Conservation (phyloP, 30 jellyfish, hydroid and myxozoan species). For the Aurelia coerulea region DNA sequence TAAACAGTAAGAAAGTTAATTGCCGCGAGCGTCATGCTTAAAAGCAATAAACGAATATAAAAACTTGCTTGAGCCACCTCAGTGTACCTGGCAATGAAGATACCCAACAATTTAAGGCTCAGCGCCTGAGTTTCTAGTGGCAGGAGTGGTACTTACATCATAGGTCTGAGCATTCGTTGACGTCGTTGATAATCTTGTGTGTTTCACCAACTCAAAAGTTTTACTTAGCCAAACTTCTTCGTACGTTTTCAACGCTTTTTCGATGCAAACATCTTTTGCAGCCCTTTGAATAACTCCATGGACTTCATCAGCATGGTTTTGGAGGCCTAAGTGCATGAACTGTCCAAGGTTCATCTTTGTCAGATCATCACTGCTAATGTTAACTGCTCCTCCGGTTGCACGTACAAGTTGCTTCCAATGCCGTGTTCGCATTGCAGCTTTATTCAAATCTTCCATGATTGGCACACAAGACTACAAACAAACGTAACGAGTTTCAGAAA, state of each 20-base stretch:
- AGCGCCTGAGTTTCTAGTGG: too few relatives aligned
- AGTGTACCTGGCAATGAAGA: too few relatives aligned
- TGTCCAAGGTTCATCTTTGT: slow-evolving; percentile 78
- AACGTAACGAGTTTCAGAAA: not conserved
- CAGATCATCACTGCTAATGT: slow-evolving; percentile 74
- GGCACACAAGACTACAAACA: slow-evolving; percentile 80
- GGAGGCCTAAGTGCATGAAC: slow-evolving; percentile 78
- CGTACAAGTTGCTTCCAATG: slow-evolving; percentile 92
- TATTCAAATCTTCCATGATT: slow-evolving; percentile 86
- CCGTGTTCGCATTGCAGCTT: slow-evolving; percentile 90
- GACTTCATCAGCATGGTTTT: slow-evolving; percentile 89
- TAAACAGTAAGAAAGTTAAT: too few relatives aligned
- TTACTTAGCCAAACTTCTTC: slow-evolving; percentile 93
- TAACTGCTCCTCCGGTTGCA: slow-evolving; percentile 82
- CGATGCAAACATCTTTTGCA: slow-evolving; percentile 84
- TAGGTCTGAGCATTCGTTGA: slow-evolving; percentile 21
- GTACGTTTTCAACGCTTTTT: slow-evolving; percentile 78
- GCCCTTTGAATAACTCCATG: slow-evolving; percentile 80
- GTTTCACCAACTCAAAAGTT: slow-evolving; percentile 77
- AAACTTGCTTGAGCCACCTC: too few relatives aligned
- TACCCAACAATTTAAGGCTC: too few relatives aligned
- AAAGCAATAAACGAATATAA: too few relatives aligned
- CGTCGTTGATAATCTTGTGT: slow-evolving; percentile 61
- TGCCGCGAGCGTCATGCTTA: too few relatives aligned
- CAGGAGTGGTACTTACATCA: slow-evolving; percentile 33